Conservation (phyloP, 2,797 vertebrate genomes). For the Sciurus vulgaris region DNA sequence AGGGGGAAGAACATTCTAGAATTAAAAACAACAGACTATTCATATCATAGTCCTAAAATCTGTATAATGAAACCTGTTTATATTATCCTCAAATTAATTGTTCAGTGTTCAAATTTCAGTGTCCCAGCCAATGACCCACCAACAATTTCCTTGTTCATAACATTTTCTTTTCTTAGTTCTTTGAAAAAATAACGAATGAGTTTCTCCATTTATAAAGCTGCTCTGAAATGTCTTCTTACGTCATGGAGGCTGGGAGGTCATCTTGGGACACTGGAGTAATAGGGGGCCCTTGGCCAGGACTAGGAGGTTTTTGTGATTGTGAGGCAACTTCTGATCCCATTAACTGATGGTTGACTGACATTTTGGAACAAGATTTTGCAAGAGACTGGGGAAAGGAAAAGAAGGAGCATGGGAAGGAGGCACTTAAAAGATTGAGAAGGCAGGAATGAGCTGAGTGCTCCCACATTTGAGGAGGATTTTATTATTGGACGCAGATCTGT, state of each 20-base stretch:
- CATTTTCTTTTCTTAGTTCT: conserved; percentile 72
- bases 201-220: conserved; percentile 72
- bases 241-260: conserved; percentile 75
- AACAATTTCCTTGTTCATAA: conserved; percentile 73
- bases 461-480: conserved; percentile 66
- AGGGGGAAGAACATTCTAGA: conserved; percentile 54
- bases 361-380: conserved; percentile 80
- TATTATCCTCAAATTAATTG: conserved; percentile 74
- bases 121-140: conserved; percentile 64
- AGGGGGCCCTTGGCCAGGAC: conserved; percentile 42
- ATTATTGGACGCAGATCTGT: conserved; percentile 68
- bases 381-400: conserved; percentile 76
- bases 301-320: conserved; percentile 68
- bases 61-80: conserved; percentile 74
- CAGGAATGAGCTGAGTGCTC: conserved; percentile 67
- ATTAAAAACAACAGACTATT: conserved; percentile 73
- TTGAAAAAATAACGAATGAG: conserved; percentile 57
- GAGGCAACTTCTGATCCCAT: conserved; percentile 79
- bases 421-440: conserved; percentile 46
- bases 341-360: conserved; percentile 81
- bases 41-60: conserved; percentile 71
- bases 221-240: conserved; percentile 66
- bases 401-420: conserved; percentile 67
- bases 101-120: conserved; percentile 70
- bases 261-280: conserved; percentile 60